Base-by-base conservation (phyloP, 2,888 invertebrate genomes). In the Seladonia tumulorum region DNA sequence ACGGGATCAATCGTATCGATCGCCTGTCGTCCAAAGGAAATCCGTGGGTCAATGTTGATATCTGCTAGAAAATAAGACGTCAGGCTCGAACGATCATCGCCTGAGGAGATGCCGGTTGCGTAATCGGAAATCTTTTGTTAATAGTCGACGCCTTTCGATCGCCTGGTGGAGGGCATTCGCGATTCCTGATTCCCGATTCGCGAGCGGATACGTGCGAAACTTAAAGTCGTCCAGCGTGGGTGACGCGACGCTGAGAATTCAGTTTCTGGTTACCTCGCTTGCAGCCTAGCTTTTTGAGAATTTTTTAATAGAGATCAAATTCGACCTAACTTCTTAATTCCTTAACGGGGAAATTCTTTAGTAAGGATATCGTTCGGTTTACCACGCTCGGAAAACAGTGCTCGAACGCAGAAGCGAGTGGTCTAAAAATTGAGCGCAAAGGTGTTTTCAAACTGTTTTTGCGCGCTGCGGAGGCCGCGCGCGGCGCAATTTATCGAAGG, bases 41-140 rank as follows among this genome's bases (percentile, higher is more conserved):
- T 57, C 57, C n/a, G 57, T 5, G 12, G n/a, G 3, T 25, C 57
- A 12, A n/a, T 12, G n/a, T 57, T 57, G 10, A n/a, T 25, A 12
- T 25, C 25, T 1, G 57, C n/a, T 22, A 12, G 12, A 57, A 8
- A 57, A 57, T 57, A 57, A 57, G 57, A 57, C 57, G 57, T 57
- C 22, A 25, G 12, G 25, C 12, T 57, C 57, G 57, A 25, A n/a
- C 57, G 63, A 63, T 14, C 29, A 29, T 63, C 63, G 63, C 63
- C 16, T 7, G 29, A 29, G 63, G 63, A 29, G 63, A 63, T 16
- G 29, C 1, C 63, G 63, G 29, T 63, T 63, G 29, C 63, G 63
- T 29, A 63, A 63, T 29, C 63, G 63, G 63, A 63, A 29, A 63
- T 63, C 16, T 63, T 63, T 63, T 63, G 29, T 63, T 29, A 63